Evolutionary conservation across 2,113 vertebrate species (phyloP).

Genomic region (Turdus rufiventris): DNA sequence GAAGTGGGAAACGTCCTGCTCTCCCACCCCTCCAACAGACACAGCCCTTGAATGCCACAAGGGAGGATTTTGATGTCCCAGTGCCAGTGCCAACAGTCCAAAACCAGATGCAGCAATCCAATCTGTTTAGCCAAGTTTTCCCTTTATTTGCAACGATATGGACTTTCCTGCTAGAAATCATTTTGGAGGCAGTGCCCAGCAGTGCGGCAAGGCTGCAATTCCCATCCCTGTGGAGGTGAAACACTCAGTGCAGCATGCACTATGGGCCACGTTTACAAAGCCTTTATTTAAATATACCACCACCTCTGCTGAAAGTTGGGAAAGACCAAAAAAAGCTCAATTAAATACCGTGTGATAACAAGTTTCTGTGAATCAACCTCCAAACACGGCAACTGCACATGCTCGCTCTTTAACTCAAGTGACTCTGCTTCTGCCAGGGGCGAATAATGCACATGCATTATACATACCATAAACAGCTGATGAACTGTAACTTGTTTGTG

Average conservation of each 20-base stretch:
- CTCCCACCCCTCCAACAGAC: background rate
- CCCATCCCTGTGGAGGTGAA: rapidly evolving
- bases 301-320: background rate
- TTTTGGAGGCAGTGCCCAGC: rapidly evolving
- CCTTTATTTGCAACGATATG: rapidly evolving
- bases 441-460: conserved; percentile 10
- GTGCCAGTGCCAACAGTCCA: background rate
- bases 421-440: conserved; percentile 29
- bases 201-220: rapidly evolving
- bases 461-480: conserved; percentile 26
- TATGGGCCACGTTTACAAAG: background rate
- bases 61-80: rapidly evolving
- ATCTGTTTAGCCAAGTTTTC: background rate
- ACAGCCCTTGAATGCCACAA: background rate
- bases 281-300: background rate
- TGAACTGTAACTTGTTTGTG: conserved; percentile 23
- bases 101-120: background rate
- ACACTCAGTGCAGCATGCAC: rapidly evolving
- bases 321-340: background rate
- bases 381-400: background rate
- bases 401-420: conserved; percentile 3
- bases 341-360: background rate
- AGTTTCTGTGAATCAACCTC: background rate
- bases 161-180: background rate
- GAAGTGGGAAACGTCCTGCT: rapidly evolving